Conservation (phyloP, 2,888 invertebrate species). For the Standfussiana lucernea region DNA sequence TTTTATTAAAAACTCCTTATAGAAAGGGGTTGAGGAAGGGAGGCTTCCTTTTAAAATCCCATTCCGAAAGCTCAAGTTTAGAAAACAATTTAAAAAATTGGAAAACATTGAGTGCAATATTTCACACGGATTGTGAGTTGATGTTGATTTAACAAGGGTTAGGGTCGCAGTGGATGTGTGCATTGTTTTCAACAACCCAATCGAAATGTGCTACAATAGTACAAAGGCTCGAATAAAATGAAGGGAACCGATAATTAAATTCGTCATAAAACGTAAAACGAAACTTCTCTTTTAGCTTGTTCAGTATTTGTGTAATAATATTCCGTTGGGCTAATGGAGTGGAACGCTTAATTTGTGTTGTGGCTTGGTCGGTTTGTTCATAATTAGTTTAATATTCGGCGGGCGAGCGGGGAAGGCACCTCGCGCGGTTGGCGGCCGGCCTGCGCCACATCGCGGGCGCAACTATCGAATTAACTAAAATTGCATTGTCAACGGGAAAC, state of each 20-base stretch:
- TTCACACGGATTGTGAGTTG: conserved; percentile 55
- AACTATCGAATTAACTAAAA: conserved; percentile 86
- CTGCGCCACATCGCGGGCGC: conserved; percentile 64
- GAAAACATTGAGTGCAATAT: conserved; percentile 63
- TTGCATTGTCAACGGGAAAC: conserved; percentile 85
- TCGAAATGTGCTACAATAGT: conserved; percentile 28
- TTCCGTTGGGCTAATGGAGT: conserved; percentile 79
- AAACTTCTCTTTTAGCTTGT: conserved; percentile 28
- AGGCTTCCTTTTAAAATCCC: conserved; percentile 63
- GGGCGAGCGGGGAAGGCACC: conserved; percentile 56
- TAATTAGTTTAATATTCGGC: conserved; percentile 87
- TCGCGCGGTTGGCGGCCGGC: conserved; percentile 54
- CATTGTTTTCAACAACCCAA: conserved; percentile 34
- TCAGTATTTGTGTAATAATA: conserved; percentile 60
- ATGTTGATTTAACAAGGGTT: conserved; percentile 36
- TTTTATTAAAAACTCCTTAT: conserved; percentile 76
- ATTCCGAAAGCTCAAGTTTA: conserved; percentile 65
- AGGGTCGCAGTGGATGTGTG: conserved; percentile 5
- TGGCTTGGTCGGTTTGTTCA: conserved; percentile 82
- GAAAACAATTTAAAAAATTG: conserved; percentile 64
- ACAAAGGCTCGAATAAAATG: conserved; percentile 26
- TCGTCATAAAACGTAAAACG: neutral
- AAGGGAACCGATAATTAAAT: conserved; percentile 11
- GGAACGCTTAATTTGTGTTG: conserved; percentile 80
- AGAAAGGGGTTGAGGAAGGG: conserved; percentile 73